These are phyloP conservation scores for Crotalus adamanteus DNA, from an alignment of 2,797 vertebrate species.

Conservation along the genomic window DNA sequence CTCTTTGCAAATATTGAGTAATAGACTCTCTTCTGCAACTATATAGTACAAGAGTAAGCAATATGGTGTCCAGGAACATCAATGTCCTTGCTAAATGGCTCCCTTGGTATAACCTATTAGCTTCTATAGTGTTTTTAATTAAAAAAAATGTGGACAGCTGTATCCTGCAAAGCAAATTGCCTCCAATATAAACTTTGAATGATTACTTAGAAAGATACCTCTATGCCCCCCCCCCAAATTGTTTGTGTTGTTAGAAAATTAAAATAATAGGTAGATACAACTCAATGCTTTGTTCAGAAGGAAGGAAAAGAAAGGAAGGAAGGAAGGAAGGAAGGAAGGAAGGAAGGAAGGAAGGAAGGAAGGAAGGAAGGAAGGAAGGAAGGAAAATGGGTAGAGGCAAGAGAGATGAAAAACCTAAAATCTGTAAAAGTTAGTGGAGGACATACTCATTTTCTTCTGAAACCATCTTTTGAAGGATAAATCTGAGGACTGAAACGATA, in stretches of 20 bases:
- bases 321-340: too few species aligned
- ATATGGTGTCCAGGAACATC: neutral
- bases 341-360: neutral
- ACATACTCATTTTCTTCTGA: neutral
- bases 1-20: neutral
- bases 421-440: neutral
- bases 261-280: neutral
- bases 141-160: neutral
- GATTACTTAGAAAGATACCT: neutral
- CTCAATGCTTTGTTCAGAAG: neutral
- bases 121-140: neutral
- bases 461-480: neutral
- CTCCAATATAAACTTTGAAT: neutral
- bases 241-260: neutral
- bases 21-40: neutral
- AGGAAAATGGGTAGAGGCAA: neutral
- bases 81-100: neutral
- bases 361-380: neutral
- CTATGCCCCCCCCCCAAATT: neutral
- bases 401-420: neutral
- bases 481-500: slow-evolving; percentile 14
- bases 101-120: neutral
- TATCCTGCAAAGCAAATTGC: neutral
- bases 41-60: neutral
- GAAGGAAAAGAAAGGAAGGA: neutral